Percentiles rank a stretch among this genome's conserved stretches.
These are phyloP conservation scores for Bubo scandiacus DNA, from an alignment of 2,113 vertebrate genomes.

Conservation along the genomic window DNA sequence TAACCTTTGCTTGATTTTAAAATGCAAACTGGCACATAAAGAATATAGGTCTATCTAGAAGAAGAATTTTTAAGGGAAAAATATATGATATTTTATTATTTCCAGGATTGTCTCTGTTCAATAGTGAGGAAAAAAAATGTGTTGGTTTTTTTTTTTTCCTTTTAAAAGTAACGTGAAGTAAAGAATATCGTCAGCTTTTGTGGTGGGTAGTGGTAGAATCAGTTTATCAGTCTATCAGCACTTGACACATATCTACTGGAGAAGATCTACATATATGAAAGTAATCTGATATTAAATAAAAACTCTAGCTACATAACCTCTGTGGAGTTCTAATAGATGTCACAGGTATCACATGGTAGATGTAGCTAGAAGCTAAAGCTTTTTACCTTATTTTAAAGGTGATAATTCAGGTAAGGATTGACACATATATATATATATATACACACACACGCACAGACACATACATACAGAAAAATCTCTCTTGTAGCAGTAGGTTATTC, in stretches of 20 bases:
- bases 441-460: accelerated
- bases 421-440: accelerated
- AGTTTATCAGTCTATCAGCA: neutral
- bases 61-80: neutral
- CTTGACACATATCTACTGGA: neutral
- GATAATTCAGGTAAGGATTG: neutral
- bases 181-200: neutral
- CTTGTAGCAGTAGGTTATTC: neutral
- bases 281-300: neutral
- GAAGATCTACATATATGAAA: neutral
- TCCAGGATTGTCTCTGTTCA: neutral
- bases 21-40: neutral
- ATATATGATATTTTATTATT: neutral
- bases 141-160: too few relatives aligned
- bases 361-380: neutral
- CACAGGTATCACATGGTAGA: neutral
- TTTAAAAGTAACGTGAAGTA: neutral
- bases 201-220: neutral
- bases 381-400: neutral
- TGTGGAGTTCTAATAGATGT: neutral
- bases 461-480: neutral
- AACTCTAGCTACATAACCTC: neutral
- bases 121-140: neutral
- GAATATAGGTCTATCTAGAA: neutral
- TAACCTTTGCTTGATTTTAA: neutral